phyloP scores from a whole-genome alignment of 2,888 invertebrate genomes.

The Teleogryllus oceanicus region DNA sequence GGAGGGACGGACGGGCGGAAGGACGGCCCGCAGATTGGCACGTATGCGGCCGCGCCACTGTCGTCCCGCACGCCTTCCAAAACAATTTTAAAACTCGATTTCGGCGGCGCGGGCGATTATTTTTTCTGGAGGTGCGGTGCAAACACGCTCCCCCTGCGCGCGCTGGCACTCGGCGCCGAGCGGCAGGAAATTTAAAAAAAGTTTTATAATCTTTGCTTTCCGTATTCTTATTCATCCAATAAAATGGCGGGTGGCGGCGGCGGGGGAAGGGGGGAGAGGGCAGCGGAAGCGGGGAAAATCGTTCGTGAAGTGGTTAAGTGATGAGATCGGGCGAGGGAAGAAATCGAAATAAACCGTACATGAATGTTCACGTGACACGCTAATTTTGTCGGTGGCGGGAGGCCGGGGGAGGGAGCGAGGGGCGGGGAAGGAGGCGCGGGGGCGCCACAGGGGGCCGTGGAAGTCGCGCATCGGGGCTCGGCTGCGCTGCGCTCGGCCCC shows the following conservation, averaged over 20 bases:
- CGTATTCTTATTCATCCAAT: conserved; percentile 11
- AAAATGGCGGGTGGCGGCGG: not conserved
- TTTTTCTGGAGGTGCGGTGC: not conserved
- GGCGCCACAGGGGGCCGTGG: too few relatives aligned
- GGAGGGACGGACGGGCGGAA: too few relatives aligned
- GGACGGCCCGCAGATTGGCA: too few relatives aligned
- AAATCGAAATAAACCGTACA: conserved; percentile 18
- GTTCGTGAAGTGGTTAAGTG: conserved; percentile 10
- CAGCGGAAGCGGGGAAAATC: not conserved
- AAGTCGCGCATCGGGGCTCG: too few relatives aligned
- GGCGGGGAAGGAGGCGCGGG: not conserved
- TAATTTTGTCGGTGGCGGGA: not conserved
- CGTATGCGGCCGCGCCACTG: too few relatives aligned
- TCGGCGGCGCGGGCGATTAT: not conserved
- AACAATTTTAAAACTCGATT: conserved; percentile 18
- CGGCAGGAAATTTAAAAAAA: not conserved
- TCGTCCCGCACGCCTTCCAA: not conserved
- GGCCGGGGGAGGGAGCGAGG: not conserved
- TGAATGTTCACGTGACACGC: conserved; percentile 9
- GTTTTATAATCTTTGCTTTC: conserved; percentile 10
- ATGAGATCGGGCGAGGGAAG: conserved; percentile 18
- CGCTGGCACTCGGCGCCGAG: not conserved
- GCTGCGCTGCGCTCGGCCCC: too few relatives aligned
- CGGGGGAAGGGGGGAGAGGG: not conserved
- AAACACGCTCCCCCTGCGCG: not conserved